Evolutionary conservation across 2,113 vertebrate genomes (phyloP).

Genomic region (Heliornis fulica): DNA sequence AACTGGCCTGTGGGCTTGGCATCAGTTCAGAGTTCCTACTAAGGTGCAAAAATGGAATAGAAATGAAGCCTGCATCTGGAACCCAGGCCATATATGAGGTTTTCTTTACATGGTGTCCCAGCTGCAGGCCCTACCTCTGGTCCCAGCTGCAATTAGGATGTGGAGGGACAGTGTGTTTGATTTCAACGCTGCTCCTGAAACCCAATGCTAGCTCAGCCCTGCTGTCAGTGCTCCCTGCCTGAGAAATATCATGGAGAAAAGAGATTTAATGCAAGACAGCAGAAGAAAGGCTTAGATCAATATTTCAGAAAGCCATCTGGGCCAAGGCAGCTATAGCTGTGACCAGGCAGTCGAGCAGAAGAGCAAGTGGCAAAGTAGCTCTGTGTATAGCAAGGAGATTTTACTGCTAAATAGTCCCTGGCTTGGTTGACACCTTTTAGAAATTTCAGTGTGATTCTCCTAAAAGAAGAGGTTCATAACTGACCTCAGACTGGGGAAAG

Average conservation of each 20-base stretch:
- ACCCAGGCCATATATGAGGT: background rate
- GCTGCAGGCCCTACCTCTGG: background rate
- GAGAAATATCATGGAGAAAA: background rate
- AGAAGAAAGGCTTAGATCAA: background rate
- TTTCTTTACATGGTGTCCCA: background rate
- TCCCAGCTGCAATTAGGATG: background rate
- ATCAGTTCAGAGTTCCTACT: background rate
- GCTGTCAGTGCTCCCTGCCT: background rate
- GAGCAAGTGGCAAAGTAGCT: background rate
- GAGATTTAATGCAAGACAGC: background rate
- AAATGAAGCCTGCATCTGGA: background rate
- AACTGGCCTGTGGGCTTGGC: background rate
- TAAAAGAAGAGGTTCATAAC: background rate
- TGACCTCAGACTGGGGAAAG: background rate
- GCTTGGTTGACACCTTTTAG: background rate
- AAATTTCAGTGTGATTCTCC: background rate
- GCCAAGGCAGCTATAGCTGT: background rate
- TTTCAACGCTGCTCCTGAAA: accelerated
- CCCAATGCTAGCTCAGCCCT: background rate
- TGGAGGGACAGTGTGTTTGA: background rate
- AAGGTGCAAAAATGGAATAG: background rate
- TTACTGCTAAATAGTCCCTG: background rate
- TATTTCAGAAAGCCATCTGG: background rate
- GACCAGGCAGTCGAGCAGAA: background rate
- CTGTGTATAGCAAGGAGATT: background rate